phyloP scores from a whole-genome alignment of 2,113 vertebrate genomes.

The Odocoileus virginianus region DNA sequence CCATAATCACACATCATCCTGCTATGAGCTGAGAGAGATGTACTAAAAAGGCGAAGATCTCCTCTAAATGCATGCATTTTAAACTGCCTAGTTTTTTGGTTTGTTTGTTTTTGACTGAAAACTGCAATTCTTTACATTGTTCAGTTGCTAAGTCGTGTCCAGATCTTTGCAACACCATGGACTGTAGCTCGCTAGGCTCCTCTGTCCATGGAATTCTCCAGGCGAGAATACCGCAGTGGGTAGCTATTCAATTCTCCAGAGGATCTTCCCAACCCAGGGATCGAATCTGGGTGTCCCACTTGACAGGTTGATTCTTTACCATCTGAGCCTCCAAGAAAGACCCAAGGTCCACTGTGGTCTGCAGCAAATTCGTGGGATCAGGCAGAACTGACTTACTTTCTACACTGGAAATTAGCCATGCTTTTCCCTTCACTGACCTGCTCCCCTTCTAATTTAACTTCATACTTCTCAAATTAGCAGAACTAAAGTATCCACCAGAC shows the following conservation, averaged over 20 bases:
- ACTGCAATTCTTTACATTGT: background rate
- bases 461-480: background rate
- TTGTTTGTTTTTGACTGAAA: background rate
- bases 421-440: background rate
- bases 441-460: background rate
- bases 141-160: background rate
- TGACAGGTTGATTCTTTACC: background rate
- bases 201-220: background rate
- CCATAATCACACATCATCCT: background rate
- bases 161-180: background rate
- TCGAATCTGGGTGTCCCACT: background rate
- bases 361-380: background rate
- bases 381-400: background rate
- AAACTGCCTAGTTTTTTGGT: background rate
- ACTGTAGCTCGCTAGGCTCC: background rate
- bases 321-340: background rate
- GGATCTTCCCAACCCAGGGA: background rate
- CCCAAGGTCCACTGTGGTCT: background rate
- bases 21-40: background rate
- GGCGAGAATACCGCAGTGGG: rapidly evolving
- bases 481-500: background rate
- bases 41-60: background rate
- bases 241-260: background rate
- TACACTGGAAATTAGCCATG: background rate
- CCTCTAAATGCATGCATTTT: background rate